These are phyloP conservation scores for Zaprionus obscuricornis DNA, from an alignment of 2,888 invertebrate species.

Conservation along the genomic window DNA sequence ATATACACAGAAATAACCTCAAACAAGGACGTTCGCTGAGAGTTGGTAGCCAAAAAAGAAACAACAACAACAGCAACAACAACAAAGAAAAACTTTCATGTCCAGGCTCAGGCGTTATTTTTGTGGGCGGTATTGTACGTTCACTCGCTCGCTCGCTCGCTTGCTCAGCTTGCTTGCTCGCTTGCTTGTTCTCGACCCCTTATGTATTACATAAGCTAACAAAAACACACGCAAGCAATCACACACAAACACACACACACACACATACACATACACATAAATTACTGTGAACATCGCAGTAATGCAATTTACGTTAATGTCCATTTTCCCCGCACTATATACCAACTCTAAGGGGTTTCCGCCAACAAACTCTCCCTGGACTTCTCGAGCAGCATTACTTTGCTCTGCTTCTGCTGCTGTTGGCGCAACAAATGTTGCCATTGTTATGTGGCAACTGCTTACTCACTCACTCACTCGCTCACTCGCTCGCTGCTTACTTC, in stretches of 20 bases:
- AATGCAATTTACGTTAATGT: conserved; percentile 71
- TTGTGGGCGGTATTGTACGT: conserved; percentile 6
- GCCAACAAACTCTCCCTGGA: conserved; percentile 7
- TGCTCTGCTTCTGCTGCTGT: conserved; percentile 23
- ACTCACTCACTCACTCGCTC: too few species aligned
- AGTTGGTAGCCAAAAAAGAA: conserved; percentile 21
- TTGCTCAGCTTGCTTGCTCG: too few species aligned
- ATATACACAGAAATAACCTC: conserved; percentile 70
- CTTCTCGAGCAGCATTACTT: conserved; percentile 52
- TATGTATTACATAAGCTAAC: conserved; percentile 60
- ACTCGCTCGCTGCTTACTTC: too few species aligned
- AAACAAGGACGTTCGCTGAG: conserved; percentile 75
- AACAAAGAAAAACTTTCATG: conserved; percentile 43
- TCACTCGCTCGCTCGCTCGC: too few species aligned
- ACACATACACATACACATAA: conserved; percentile 6
- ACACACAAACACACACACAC: conserved; percentile 18
- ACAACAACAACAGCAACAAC: too few species aligned
- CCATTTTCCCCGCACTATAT: conserved; percentile 23
- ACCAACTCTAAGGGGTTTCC: conserved; percentile 3
- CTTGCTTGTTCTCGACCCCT: conserved; percentile 8
- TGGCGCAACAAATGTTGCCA: conserved; percentile 77
- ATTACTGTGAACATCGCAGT: conserved; percentile 51
- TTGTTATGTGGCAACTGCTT: conserved; percentile 52
- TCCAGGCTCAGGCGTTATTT: conserved; percentile 22
- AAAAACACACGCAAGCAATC: conserved; percentile 14